Evolutionary conservation across 2,888 invertebrate species (phyloP), one percentile per base, ranked within the genome.

Genomic region (Acleris laterana): DNA sequence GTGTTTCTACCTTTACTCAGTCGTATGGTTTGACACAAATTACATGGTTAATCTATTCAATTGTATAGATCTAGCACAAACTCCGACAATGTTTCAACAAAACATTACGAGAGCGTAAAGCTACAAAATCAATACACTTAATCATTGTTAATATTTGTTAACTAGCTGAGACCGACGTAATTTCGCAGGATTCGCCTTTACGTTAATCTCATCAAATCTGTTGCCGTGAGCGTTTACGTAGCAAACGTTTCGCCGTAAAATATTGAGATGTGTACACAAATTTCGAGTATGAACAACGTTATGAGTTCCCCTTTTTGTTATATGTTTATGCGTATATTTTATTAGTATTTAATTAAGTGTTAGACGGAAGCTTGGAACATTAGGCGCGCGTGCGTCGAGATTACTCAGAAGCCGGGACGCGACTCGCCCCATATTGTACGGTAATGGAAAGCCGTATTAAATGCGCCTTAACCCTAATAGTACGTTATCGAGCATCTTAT

Each of bases 401-500:
- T 86, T 88, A 85, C 73, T 68, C 68, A 65, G 70, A 74, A 80
- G 76, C 77, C 75, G 70, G 69, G 71, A 65, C 71, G 73, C 73
- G 70, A 74, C 74, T 58, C 72, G 74, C 72, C 71, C 75, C 72
- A 75, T 83, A 87, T 83, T 85, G 81, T 81, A 79, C 74, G 76
- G 74, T 88, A 88, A 88, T 87, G 87, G 83, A 86, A 88, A 85
- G 83, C 83, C 77, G 83, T 81, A 89, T 90, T 89, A 88, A 83
- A 81, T 85, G 83, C 82, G 86, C 82, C 79, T 87, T 85, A 89
- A 84, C 85, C 85, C 85, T 89, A 87, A 89, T 87, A 87, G 85
- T 84, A 84, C 80, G 84, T 86, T 89, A 92, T 90, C 89, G 85
- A 84, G 80, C 79, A 87, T 85, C 90, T 89, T 85, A 92, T 91